Evolutionary conservation across 2,113 vertebrate genomes (phyloP).

Genomic region (Rhadina sibilatrix): DNA sequence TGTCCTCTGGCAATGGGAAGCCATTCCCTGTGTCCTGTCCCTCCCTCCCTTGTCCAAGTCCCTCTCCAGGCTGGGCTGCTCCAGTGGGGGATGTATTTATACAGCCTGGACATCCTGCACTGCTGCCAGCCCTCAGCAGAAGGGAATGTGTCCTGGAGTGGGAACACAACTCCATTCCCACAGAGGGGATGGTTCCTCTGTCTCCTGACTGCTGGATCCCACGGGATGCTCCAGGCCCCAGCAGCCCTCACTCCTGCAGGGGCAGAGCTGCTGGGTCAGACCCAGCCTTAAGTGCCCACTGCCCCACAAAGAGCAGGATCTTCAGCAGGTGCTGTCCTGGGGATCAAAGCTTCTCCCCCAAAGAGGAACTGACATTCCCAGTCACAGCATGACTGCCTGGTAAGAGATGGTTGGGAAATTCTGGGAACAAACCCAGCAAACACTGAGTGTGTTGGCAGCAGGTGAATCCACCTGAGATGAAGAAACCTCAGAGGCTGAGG

Average conservation of each 20-base stretch:
- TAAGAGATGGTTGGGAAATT: not conserved
- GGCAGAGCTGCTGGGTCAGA: not conserved
- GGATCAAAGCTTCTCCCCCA: not conserved
- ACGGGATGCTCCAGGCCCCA: not conserved
- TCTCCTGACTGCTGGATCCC: not conserved
- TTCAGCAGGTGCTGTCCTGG: not conserved
- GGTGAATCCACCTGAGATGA: not conserved
- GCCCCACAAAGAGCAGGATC: not conserved
- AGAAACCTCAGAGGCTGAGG: not conserved
- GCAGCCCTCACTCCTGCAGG: not conserved
- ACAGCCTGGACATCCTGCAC: not conserved
- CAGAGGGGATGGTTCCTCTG: not conserved
- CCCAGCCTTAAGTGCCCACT: not conserved
- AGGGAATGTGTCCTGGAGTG: rapidly evolving
- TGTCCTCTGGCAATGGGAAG: not conserved
- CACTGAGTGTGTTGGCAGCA: not conserved
- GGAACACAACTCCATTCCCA: not conserved
- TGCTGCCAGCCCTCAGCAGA: rapidly evolving
- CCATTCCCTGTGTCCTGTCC: not conserved
- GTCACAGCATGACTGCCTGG: no score
- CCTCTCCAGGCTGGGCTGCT: not conserved
- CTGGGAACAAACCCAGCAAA: not conserved
- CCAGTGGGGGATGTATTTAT: rapidly evolving
- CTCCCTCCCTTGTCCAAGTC: not conserved
- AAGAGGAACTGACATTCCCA: not conserved